A percentile compares a stretch with the other conserved stretches of the same genome.
phyloP scores from a whole-genome alignment of 2,113 vertebrate genomes.

The Rana temporaria region DNA sequence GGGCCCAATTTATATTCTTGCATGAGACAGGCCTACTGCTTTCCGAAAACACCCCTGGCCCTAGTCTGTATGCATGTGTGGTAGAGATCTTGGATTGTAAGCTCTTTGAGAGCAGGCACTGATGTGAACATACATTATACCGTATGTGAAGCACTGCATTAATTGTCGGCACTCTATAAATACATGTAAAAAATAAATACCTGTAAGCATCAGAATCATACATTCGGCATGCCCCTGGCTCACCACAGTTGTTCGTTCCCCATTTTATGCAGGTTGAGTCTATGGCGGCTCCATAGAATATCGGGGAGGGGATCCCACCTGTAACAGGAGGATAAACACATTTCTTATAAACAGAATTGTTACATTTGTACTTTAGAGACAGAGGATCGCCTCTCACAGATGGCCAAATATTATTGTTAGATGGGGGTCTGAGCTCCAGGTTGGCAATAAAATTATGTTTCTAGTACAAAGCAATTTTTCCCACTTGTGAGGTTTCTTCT shows the following conservation, averaged over 20 bases:
- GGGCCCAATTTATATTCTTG: too few species aligned
- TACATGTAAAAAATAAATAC: slow-evolving; percentile 62
- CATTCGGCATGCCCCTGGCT: slow-evolving; percentile 82
- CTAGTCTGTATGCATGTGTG: too few species aligned
- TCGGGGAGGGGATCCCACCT: slow-evolving; percentile 93
- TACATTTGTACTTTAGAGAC: slow-evolving; percentile 29
- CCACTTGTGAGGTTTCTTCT: too few species aligned
- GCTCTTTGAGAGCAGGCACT: too few species aligned
- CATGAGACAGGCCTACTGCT: too few species aligned
- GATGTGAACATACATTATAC: too few species aligned
- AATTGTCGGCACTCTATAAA: too few species aligned
- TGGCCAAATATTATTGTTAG: not conserved
- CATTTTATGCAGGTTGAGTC: slow-evolving; percentile 92
- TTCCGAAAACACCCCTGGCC: too few species aligned
- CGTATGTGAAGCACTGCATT: too few species aligned
- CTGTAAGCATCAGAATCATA: slow-evolving; percentile 81
- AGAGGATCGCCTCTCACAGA: not conserved
- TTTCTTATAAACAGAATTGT: not conserved
- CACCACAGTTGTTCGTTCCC: slow-evolving; percentile 82
- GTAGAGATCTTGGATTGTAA: too few species aligned
- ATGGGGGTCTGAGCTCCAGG: not conserved
- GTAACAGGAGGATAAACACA: slow-evolving; percentile 1
- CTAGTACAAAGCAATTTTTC: too few species aligned
- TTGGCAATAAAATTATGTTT: too few species aligned
- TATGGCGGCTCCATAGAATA: slow-evolving; percentile 92